A percentile compares a stretch with the other conserved stretches of the same genome.
phyloP scores from a whole-genome alignment of 2,797 vertebrate genomes.

The Neomorphus geoffroyi region DNA sequence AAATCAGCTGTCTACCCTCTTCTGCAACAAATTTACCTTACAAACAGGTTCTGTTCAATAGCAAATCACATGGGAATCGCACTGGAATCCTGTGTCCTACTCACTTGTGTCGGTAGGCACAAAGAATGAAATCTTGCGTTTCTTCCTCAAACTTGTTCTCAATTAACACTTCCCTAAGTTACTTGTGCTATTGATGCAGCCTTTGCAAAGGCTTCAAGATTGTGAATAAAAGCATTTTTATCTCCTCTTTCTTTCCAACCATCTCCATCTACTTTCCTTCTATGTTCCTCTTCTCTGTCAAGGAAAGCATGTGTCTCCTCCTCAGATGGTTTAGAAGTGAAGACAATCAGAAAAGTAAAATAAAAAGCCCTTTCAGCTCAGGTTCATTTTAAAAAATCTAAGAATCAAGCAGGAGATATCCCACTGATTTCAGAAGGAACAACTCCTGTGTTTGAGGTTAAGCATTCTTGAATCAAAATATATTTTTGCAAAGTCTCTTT shows the following conservation, averaged over 20 bases:
- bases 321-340: background rate
- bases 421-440: background rate
- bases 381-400: background rate
- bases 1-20: background rate
- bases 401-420: background rate
- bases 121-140: background rate
- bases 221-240: background rate
- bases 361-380: background rate
- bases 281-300: background rate
- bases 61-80: background rate
- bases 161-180: background rate
- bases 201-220: background rate
- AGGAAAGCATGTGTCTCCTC: background rate
- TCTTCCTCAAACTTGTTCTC: background rate
- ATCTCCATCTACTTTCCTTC: background rate
- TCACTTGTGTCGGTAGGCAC: background rate
- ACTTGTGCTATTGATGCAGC: background rate
- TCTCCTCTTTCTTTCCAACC: background rate
- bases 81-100: background rate
- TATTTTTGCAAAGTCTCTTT: background rate
- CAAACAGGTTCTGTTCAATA: background rate
- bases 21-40: background rate
- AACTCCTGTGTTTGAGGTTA: background rate
- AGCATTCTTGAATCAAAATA: background rate
- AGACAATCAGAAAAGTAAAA: background rate